Percentiles rank a stretch among this genome's conserved stretches.
Conservation (phyloP, 2,797 vertebrate genomes). For the Prionace glauca region DNA sequence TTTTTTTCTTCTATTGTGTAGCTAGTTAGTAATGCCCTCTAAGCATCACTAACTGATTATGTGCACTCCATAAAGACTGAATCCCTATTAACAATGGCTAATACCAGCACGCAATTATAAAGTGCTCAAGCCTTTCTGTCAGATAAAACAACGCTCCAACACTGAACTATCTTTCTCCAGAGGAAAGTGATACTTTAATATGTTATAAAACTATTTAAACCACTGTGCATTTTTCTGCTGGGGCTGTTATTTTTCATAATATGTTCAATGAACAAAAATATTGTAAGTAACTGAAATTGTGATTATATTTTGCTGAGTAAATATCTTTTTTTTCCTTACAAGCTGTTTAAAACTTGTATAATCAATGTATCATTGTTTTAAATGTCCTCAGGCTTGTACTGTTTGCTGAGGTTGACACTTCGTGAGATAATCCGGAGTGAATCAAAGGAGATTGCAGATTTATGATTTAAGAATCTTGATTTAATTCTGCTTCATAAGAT, state of each 20-base stretch:
- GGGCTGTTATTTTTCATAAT: neutral
- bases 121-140: conserved; percentile 5
- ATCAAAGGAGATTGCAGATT: neutral
- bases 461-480: neutral
- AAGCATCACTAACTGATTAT: conserved; percentile 75
- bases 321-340: neutral
- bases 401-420: neutral
- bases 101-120: conserved; percentile 33
- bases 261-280: neutral
- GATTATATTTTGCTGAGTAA: neutral
- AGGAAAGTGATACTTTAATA: neutral
- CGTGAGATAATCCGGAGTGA: neutral
- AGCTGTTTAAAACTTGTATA: neutral
- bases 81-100: conserved; percentile 27
- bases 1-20: conserved; percentile 57
- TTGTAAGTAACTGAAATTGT: neutral
- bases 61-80: conserved; percentile 43
- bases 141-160: neutral
- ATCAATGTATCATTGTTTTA: neutral
- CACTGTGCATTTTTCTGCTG: neutral
- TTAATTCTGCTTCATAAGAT: neutral
- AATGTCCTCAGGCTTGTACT: neutral
- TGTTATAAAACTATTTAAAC: neutral
- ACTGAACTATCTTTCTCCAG: neutral
- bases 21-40: conserved; percentile 56